A percentile compares a stretch with the other conserved stretches of the same genome.
These are phyloP conservation scores for Acanthosepion lycidas DNA, from an alignment of 2,888 invertebrate genomes.

Conservation along the genomic window DNA sequence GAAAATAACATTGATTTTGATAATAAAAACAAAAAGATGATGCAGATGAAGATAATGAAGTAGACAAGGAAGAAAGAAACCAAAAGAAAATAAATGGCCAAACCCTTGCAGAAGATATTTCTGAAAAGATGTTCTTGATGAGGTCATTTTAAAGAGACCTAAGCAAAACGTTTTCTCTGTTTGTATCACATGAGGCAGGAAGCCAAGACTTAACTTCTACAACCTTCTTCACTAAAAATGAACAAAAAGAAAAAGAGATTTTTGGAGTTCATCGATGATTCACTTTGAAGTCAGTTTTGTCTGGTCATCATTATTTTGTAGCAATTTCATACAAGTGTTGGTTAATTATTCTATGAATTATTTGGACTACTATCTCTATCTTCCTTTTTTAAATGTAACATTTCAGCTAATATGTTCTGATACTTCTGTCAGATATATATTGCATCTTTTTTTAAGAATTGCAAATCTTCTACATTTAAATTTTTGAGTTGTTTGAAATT, in stretches of 20 bases:
- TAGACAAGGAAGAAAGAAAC: neutral
- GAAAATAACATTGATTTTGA: too few species aligned
- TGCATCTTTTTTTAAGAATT: too few species aligned
- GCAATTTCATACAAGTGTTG: too few species aligned
- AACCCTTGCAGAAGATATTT: neutral
- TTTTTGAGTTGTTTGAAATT: too few species aligned
- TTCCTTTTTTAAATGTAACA: too few species aligned
- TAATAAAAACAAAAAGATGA: too few species aligned
- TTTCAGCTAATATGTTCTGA: too few species aligned
- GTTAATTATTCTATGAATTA: too few species aligned
- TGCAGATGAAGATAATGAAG: neutral
- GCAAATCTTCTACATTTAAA: too few species aligned
- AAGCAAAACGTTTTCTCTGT: neutral
- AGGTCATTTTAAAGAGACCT: neutral
- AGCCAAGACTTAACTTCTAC: conserved; percentile 1
- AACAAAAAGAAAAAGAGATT: neutral
- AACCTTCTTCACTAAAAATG: neutral
- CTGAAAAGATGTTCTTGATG: neutral
- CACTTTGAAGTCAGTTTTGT: conserved; percentile 3
- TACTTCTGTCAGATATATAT: too few species aligned
- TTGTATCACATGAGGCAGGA: neutral
- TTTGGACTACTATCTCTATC: too few species aligned
- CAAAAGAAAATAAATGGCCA: neutral
- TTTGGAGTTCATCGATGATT: neutral
- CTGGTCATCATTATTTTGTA: neutral